Percentiles rank a stretch among this genome's conserved stretches.
Conservation (phyloP, 1,140 invertebrate genomes). For the Drosophila kohkoa region DNA sequence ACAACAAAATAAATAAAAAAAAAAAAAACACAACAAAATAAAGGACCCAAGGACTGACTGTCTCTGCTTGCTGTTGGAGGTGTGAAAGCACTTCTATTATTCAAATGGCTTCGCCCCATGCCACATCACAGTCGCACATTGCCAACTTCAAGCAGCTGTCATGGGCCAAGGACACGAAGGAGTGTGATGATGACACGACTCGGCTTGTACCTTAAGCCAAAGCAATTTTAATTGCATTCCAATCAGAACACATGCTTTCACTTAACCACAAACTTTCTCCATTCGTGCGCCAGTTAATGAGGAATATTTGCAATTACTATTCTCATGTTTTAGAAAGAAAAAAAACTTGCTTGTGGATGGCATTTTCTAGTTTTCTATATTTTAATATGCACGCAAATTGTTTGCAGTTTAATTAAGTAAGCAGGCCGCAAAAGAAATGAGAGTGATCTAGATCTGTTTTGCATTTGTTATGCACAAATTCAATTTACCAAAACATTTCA, state of each 20-base stretch:
- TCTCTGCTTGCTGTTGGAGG: conserved; percentile 52
- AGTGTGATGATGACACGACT: conserved; percentile 14
- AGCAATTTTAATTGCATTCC: conserved; percentile 68
- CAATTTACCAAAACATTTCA: conserved; percentile 78
- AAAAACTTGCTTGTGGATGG: background rate
- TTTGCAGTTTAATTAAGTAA: conserved; percentile 14
- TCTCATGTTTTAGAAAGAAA: background rate
- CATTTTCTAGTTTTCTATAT: background rate
- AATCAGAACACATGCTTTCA: conserved; percentile 46
- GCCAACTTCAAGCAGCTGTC: conserved; percentile 18
- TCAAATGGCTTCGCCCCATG: conserved; percentile 56
- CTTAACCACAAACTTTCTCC: background rate
- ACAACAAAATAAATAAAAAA: conserved; percentile 42
- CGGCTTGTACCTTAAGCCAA: conserved; percentile 3
- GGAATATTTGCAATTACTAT: background rate
- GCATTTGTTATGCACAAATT: conserved; percentile 79
- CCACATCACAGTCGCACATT: conserved; percentile 7
- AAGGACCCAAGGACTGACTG: conserved; percentile 20
- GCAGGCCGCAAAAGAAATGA: background rate
- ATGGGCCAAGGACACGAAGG: conserved; percentile 40
- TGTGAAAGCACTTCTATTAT: conserved; percentile 79
- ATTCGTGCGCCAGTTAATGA: background rate
- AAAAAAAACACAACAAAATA: background rate
- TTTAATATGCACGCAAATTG: background rate
- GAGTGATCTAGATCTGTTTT: conserved; percentile 62